Evolutionary conservation across 2,113 vertebrate genomes (phyloP).

Genomic region (Bubo bubo): DNA sequence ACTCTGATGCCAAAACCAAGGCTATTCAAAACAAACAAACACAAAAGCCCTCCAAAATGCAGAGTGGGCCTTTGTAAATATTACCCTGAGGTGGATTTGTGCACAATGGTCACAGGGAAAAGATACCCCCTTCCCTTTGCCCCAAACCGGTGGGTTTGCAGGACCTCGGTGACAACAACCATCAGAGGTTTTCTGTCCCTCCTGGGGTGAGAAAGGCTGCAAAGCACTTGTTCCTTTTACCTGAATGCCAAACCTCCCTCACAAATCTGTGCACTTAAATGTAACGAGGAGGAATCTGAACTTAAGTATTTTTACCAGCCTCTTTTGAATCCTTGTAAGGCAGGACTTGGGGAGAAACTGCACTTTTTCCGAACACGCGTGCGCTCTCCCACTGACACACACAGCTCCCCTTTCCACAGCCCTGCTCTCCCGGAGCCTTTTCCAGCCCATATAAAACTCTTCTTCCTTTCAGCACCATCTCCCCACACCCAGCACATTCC

Average conservation of each 20-base stretch:
- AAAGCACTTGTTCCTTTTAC: background rate
- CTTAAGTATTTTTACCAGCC: background rate
- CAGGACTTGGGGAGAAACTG: background rate
- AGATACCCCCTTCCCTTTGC: fast-evolving
- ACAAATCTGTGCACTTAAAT: fast-evolving
- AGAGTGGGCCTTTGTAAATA: background rate
- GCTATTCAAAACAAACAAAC: background rate
- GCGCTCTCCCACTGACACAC: background rate
- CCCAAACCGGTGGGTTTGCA: fast-evolving
- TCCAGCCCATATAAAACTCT: background rate
- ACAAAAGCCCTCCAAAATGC: background rate
- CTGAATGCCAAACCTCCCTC: background rate
- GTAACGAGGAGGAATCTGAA: background rate
- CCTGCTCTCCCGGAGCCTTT: background rate
- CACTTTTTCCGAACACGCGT: fast-evolving
- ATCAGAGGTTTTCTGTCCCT: background rate
- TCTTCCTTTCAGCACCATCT: constrained; percentile 56
- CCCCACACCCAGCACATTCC: constrained; percentile 27
- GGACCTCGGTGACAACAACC: fast-evolving
- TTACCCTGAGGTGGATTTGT: background rate
- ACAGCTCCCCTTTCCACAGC: background rate
- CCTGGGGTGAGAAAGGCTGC: fast-evolving
- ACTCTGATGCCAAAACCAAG: background rate
- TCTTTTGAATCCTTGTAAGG: background rate
- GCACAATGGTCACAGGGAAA: fast-evolving